A percentile compares a stretch with the other conserved stretches of the same genome.
Conservation (phyloP, 2,888 invertebrate species). For the Drosophila planitibia region DNA sequence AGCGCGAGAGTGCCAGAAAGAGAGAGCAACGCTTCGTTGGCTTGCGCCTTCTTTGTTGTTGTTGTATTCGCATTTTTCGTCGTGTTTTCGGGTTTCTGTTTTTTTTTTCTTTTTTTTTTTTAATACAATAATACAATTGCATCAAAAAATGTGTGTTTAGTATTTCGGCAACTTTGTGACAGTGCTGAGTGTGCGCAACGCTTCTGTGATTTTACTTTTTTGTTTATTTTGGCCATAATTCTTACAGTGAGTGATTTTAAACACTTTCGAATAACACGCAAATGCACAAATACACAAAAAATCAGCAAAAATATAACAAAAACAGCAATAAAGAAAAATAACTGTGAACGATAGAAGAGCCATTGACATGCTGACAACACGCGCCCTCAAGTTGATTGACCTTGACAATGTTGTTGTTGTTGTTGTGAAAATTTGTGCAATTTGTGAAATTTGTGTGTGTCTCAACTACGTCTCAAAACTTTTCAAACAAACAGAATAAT, state of each 20-base stretch:
- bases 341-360: slow-evolving; percentile 34
- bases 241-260: slow-evolving; percentile 41
- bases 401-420: slow-evolving; percentile 47
- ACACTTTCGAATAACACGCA: slow-evolving; percentile 13
- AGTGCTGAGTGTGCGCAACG: slow-evolving; percentile 72
- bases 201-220: slow-evolving; percentile 51
- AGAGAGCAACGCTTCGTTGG: slow-evolving; percentile 57
- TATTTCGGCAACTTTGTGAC: slow-evolving; percentile 79
- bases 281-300: slow-evolving; percentile 1
- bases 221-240: slow-evolving; percentile 20
- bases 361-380: slow-evolving; percentile 63
- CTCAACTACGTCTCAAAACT: slow-evolving; percentile 37
- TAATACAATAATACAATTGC: slow-evolving; percentile 72
- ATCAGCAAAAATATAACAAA: neutral
- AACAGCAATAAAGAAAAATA: slow-evolving; percentile 16
- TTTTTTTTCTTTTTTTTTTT: slow-evolving; percentile 42
- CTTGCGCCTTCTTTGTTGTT: slow-evolving; percentile 46
- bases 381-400: slow-evolving; percentile 71
- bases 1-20: slow-evolving; percentile 46
- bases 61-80: slow-evolving; percentile 44
- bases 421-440: slow-evolving; percentile 37
- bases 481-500: slow-evolving; percentile 22
- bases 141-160: slow-evolving; percentile 75
- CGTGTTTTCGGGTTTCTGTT: slow-evolving; percentile 55
- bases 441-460: slow-evolving; percentile 30